Conservation (phyloP, 2,888 invertebrate genomes). For the Abrostola tripartita region DNA sequence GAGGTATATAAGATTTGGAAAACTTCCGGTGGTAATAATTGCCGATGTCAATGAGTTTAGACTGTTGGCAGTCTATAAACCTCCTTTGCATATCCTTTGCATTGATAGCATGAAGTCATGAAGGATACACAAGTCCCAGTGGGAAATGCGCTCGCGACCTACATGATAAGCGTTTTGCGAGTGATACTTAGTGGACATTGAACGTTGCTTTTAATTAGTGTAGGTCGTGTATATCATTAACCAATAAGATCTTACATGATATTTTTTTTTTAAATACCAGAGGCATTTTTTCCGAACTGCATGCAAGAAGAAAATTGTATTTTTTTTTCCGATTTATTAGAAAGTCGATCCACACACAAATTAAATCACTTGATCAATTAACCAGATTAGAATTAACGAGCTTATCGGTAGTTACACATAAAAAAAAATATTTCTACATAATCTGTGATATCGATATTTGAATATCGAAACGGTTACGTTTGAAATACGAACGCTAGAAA, state of each 20-base stretch:
- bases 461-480: conserved; percentile 28
- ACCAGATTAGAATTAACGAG: not conserved
- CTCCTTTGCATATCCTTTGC: not conserved
- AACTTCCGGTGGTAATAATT: too few species aligned
- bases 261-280: not conserved
- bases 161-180: not conserved
- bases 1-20: too few species aligned
- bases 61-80: not conserved
- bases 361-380: too few species aligned
- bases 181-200: not conserved
- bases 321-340: too few species aligned
- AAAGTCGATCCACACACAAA: too few species aligned
- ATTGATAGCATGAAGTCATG: not conserved
- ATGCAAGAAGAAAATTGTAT: too few species aligned
- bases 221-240: not conserved
- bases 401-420: not conserved
- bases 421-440: too few species aligned
- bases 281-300: too few species aligned
- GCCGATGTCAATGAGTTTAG: too few species aligned
- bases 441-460: not conserved
- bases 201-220: not conserved
- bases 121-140: not conserved
- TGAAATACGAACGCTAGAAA: conserved; percentile 20
- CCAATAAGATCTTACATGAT: not conserved
- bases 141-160: not conserved